Base-by-base conservation (phyloP, 2,888 invertebrate genomes). In the Lymantria dispar region DNA sequence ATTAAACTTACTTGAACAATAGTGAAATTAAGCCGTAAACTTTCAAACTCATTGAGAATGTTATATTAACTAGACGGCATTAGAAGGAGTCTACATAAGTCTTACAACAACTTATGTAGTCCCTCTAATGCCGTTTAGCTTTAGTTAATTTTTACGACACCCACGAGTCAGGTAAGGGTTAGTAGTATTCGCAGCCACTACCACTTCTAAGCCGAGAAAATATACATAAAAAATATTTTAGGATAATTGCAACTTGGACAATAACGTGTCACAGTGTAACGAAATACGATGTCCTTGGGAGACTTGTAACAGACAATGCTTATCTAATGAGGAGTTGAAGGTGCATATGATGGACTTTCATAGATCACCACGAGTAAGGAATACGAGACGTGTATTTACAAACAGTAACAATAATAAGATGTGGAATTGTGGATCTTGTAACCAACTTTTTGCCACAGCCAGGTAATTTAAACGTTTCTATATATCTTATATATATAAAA, bases 391-490 rank as follows among this genome's bases (percentile, higher is more conserved):
- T 7, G 58, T 78, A 0, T 88, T 80, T 57, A 70, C 74, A 0
- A 78, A 71, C 12, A 66, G 57, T 9, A 80, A 69, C 38, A 85
- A 57, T 40, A 85, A 66, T 40, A 91, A 91, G 70, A 90, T 91
- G 90, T 91, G 90, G 90, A 91, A 91, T 59, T 91, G 90, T 56
- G 90, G 90, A 0, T 91, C 90, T 22, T 91, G 91, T 45, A 90
- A 91, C 50, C 91, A 91, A 65, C 78, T 91, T 1, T 91, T 91
- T 64, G 72, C 82, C 44, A 89, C 88, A 10, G 91, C 91, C 14
- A 85, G 91, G 89, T 88, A 33, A 22, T 22, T 22, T 22, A 2
- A 22, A 22, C 5, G 2, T 22, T 2, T 5, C 22, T 22, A 22
- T 22, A 22, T 22, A 22, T 22, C 22, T 5, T 5, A n/a, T n/a